Percentiles rank a stretch among this genome's conserved stretches.
Conservation (phyloP, 2,113 vertebrate species). For the Laticauda colubrina region DNA sequence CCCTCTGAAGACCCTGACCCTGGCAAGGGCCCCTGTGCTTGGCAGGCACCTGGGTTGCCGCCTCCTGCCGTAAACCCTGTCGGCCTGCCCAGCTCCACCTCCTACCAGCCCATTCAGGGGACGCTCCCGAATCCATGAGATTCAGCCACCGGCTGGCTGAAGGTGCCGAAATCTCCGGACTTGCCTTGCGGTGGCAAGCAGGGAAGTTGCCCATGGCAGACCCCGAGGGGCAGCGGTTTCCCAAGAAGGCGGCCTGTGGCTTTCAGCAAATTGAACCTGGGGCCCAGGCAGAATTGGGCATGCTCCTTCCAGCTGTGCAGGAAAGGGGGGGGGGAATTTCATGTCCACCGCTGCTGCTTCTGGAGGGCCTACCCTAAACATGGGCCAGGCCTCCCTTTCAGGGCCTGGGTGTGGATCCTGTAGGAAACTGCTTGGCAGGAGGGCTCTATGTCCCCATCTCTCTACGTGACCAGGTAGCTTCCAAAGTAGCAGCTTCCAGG, state of each 20-base stretch:
- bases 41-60: neutral
- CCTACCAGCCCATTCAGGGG: neutral
- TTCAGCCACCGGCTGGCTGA: neutral
- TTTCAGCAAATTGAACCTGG: neutral
- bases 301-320: neutral
- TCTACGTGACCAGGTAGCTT: neutral
- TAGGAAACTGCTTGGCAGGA: neutral
- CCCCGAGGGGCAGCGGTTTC: neutral
- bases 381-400: neutral
- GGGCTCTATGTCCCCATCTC: neutral
- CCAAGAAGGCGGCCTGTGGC: neutral
- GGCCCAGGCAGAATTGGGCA: too few relatives aligned
- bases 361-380: neutral
- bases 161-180: neutral
- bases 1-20: neutral
- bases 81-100: neutral
- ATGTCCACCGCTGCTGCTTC: too few relatives aligned
- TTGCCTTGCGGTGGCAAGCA: neutral
- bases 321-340: too few relatives aligned
- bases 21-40: neutral
- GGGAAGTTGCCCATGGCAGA: neutral
- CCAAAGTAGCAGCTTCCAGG: neutral
- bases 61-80: neutral
- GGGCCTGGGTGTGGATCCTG: neutral
- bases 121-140: neutral